Conservation (phyloP, 2,888 invertebrate species). For the Nyleta sp. region DNA sequence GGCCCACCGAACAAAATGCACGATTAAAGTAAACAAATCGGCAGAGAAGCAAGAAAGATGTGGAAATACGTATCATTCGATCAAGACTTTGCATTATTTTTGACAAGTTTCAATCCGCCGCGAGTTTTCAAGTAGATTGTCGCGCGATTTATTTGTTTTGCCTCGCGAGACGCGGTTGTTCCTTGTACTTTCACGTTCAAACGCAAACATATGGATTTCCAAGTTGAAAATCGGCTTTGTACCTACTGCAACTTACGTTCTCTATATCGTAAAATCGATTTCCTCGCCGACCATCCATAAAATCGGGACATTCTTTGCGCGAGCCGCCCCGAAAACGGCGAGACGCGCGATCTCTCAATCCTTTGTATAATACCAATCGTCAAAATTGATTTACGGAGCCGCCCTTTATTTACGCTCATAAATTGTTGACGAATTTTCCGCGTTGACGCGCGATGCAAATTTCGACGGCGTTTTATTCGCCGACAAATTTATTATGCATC, state of each 20-base stretch:
- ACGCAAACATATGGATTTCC: conserved; percentile 53
- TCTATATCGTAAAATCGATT: conserved; percentile 55
- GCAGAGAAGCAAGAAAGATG: not conserved
- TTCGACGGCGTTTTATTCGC: not conserved
- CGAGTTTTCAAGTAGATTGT: conserved; percentile 47
- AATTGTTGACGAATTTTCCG: conserved; percentile 23
- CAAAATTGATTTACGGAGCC: conserved; percentile 37
- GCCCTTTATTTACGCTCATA: conserved; percentile 26
- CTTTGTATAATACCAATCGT: conserved; percentile 28
- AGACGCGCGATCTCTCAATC: conserved; percentile 21
- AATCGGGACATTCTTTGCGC: conserved; percentile 41
- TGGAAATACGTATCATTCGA: conserved; percentile 7
- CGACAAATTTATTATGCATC: not conserved
- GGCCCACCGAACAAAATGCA: not conserved
- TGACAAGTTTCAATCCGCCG: conserved; percentile 37
- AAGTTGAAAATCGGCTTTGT: conserved; percentile 53
- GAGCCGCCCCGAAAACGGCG: conserved; percentile 23
- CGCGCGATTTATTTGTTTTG: conserved; percentile 41
- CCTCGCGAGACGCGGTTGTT: conserved; percentile 26
- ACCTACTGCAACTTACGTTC: conserved; percentile 36
- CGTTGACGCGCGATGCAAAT: conserved; percentile 2
- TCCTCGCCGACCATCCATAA: conserved; percentile 30
- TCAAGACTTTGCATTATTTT: conserved; percentile 33
- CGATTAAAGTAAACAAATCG: not conserved
- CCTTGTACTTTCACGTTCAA: conserved; percentile 37